Conservation (phyloP, 2,113 vertebrate genomes). For the Indicator indicator region DNA sequence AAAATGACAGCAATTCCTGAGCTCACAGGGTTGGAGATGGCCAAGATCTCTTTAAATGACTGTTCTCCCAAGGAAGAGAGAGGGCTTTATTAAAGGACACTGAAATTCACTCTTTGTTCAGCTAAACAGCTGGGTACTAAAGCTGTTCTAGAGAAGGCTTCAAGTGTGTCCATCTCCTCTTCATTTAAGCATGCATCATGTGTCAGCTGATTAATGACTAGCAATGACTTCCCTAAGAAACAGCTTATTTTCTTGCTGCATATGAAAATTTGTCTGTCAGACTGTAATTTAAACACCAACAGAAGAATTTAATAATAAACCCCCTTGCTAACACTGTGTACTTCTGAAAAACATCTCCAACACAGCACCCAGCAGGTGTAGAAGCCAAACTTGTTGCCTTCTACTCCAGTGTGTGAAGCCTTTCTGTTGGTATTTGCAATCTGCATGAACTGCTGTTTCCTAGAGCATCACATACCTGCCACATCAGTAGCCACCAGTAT, state of each 20-base stretch:
- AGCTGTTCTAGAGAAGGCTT: background rate
- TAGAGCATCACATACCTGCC: conserved; percentile 81
- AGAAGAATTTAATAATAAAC: background rate
- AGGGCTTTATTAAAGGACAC: background rate
- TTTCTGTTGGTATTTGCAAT: background rate
- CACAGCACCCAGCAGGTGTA: background rate
- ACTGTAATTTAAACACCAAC: background rate
- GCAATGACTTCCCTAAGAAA: background rate
- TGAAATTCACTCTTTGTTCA: background rate
- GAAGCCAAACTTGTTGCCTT: background rate
- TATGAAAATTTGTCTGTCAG: background rate
- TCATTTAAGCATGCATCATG: background rate
- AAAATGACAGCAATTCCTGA: background rate
- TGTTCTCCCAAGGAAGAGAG: background rate
- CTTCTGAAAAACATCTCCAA: background rate
- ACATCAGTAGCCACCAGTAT: conserved; percentile 97
- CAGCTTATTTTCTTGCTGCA: background rate
- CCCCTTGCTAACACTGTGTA: background rate
- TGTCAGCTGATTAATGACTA: background rate
- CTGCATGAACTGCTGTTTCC: background rate
- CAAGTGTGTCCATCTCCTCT: background rate
- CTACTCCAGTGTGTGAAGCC: accelerated
- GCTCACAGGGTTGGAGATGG: background rate
- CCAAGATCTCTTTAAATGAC: background rate
- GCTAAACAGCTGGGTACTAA: background rate